These are phyloP conservation scores for Coptodon rendalli DNA, from an alignment of 2,113 vertebrate genomes.

Conservation along the genomic window DNA sequence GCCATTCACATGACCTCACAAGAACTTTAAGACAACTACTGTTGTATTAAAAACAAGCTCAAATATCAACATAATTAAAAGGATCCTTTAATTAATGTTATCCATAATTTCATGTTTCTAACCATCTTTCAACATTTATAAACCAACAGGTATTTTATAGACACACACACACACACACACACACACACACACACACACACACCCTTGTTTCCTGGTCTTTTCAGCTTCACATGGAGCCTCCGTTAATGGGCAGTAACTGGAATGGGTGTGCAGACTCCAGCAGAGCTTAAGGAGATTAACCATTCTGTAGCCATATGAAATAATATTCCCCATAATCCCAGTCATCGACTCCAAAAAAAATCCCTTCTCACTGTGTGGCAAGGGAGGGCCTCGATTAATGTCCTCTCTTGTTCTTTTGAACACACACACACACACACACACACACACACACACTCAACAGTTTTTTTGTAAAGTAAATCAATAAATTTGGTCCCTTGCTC, in stretches of 20 bases:
- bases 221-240: neutral
- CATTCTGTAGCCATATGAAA: conserved; percentile 44
- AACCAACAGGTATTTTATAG: neutral
- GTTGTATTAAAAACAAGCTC: neutral
- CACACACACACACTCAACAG: neutral
- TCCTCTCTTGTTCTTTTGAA: conserved; percentile 19
- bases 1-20: neutral
- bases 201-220: neutral
- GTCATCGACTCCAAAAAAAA: conserved; percentile 36
- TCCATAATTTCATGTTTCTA: neutral
- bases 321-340: conserved; percentile 53
- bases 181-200: neutral
- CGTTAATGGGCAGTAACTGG: neutral
- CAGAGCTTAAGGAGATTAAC: conserved; percentile 50
- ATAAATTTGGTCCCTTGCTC: neutral
- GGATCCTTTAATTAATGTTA: conserved; percentile 5
- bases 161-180: neutral
- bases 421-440: neutral
- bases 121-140: neutral
- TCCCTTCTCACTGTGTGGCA: conserved; percentile 35
- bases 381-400: neutral
- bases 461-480: neutral
- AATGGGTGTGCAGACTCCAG: conserved; percentile 29
- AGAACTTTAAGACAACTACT: neutral
- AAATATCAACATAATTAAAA: neutral